Evolutionary conservation across 2,113 vertebrate species (phyloP), one percentile per base, ranked within the genome.

Genomic region (Nothoprocta pentlandii): DNA sequence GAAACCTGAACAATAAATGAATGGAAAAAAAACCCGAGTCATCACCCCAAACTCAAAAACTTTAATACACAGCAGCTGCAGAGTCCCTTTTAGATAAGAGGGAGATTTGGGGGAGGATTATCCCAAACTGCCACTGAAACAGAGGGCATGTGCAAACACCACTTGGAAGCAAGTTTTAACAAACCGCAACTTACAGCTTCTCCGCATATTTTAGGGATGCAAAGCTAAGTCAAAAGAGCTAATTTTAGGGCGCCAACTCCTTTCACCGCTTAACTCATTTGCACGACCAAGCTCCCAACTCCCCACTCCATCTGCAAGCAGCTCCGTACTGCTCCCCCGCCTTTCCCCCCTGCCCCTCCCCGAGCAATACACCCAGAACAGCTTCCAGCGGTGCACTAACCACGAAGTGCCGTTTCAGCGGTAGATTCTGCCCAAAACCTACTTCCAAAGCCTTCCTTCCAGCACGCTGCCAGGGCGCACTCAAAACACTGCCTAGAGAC

Each of bases 261-360:
- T 87, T 46, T 47, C 51, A 19, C 9, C 5, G 0, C 34, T 69
- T 39, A 13, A 54, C 8, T 79, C 7, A 19, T 32, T 64, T 42
- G 13, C 10, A 23, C 1, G 0, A 28, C 23, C 39, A 67, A 80
- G 81, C 12, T 30, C 46, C 63, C 5, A 26, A 12, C 21, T 90
- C 2, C 26, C 32, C 21, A 34, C 59, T 46, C 28, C 16, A 54
- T 7, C 41, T 26, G n/a, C 66, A 69, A 49, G 25, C 34, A 44
- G 3, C 7, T 4, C 12, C 12, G 14, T 22, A 25, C 16, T 3
- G 49, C 1, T 41, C 7, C 8, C 11, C 12, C 6, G 34, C 30
- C 30, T 34, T 36, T 19, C 1, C 1, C 7, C 4, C 3, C 6
- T 10, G n/a, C 19, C 2, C 1, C 9, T 5, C 5, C 8, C 12